A percentile compares a stretch with the other conserved stretches of the same genome.
Evolutionary conservation across 2,113 vertebrate species (phyloP).

Genomic region (Cynopterus brachyotis): DNA sequence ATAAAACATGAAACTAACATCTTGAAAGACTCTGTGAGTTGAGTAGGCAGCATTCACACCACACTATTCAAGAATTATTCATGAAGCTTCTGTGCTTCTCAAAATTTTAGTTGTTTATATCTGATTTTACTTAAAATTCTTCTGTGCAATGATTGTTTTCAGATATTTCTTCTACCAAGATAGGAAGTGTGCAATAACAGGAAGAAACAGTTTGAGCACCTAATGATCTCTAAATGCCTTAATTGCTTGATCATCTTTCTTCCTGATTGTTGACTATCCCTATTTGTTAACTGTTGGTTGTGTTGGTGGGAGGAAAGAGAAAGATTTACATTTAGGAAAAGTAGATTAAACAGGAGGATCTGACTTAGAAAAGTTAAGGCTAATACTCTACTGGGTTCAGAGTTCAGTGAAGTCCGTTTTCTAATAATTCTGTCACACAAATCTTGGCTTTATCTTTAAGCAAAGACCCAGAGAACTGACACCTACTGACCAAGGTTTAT

Average conservation of each 20-base stretch:
- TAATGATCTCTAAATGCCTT: slow-evolving; percentile 71
- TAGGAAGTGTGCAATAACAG: slow-evolving; percentile 21
- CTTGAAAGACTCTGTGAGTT: slow-evolving; percentile 57
- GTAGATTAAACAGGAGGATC: neutral
- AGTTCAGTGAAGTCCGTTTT: neutral
- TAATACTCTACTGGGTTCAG: neutral
- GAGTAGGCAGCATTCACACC: slow-evolving; percentile 45
- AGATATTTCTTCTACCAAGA: slow-evolving; percentile 48
- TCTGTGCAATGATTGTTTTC: slow-evolving; percentile 37
- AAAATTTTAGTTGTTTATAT: slow-evolving; percentile 44
- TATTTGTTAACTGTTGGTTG: neutral
- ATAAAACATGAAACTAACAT: slow-evolving; percentile 73
- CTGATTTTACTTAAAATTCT: slow-evolving; percentile 48
- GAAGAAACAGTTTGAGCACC: slow-evolving; percentile 59
- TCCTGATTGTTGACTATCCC: slow-evolving; percentile 70
- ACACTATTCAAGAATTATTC: slow-evolving; percentile 40
- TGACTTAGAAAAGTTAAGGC: neutral
- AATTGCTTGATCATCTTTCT: slow-evolving; percentile 69
- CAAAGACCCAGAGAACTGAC: neutral
- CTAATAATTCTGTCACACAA: neutral
- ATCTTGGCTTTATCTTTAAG: neutral
- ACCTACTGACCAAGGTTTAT: neutral
- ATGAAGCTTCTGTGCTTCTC: slow-evolving; percentile 51
- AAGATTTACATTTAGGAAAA: slow-evolving; percentile 24
- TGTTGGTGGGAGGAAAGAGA: neutral